Evolutionary conservation across 2,888 invertebrate genomes (phyloP).

Genomic region (Ligdia adustata): DNA sequence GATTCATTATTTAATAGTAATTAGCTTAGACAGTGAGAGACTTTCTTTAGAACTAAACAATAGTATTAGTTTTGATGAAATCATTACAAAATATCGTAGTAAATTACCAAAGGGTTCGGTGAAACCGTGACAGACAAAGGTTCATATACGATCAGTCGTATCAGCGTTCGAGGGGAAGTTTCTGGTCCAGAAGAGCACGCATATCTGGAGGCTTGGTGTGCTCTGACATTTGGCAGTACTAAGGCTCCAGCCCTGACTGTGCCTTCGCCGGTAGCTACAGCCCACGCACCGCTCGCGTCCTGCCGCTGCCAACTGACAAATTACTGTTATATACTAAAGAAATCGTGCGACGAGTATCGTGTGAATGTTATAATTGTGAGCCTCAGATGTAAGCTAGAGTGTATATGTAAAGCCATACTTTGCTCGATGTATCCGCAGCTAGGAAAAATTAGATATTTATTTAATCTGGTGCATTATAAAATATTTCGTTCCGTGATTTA

Average conservation of each 20-base stretch:
- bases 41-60: too few species aligned
- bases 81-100: too few species aligned
- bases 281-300: conserved; percentile 69
- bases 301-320: conserved; percentile 75
- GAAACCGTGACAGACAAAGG: conserved; percentile 86
- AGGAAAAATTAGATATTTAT: too few species aligned
- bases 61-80: too few species aligned
- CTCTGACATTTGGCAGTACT: conserved; percentile 82
- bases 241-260: conserved; percentile 65
- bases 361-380: background rate
- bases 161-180: conserved; percentile 85
- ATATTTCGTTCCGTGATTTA: too few species aligned
- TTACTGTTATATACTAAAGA: conserved; percentile 14
- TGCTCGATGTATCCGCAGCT: too few species aligned
- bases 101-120: conserved; percentile 86
- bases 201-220: conserved; percentile 87
- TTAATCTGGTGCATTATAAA: too few species aligned
- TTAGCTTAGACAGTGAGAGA: too few species aligned
- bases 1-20: too few species aligned
- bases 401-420: too few species aligned
- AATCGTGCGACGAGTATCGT: conserved; percentile 9
- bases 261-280: conserved; percentile 60
- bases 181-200: conserved; percentile 88
- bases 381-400: too few species aligned
- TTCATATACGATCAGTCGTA: conserved; percentile 86